phyloP scores from a whole-genome alignment of 2,113 vertebrate genomes.

The Bubo blakistoni region DNA sequence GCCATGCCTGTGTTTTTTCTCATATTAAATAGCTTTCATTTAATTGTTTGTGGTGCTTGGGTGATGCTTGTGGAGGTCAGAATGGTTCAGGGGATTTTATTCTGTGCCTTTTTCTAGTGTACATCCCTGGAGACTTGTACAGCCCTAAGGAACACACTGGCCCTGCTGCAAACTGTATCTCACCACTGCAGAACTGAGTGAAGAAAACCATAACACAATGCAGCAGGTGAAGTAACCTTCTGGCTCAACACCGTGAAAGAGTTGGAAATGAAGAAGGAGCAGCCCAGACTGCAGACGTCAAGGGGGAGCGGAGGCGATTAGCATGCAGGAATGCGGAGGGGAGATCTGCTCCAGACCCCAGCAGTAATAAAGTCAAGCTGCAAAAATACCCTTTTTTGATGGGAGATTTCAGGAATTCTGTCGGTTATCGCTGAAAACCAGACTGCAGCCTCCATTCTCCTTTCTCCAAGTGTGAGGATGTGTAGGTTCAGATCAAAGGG shows the following conservation, averaged over 20 bases:
- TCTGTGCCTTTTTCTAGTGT: not conserved
- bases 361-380: not conserved
- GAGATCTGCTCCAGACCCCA: not conserved
- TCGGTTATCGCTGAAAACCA: not conserved
- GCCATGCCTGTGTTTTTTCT: not conserved
- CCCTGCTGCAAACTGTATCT: not conserved
- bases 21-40: not conserved
- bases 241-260: not conserved
- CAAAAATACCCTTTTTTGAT: not conserved
- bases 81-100: not conserved
- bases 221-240: constrained; percentile 11
- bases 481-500: not conserved
- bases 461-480: not conserved
- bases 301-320: not conserved
- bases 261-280: not conserved
- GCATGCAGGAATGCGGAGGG: not conserved
- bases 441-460: not conserved
- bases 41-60: not conserved
- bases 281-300: not conserved
- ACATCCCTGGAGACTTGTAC: not conserved
- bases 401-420: not conserved
- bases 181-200: not conserved
- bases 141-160: not conserved
- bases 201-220: not conserved
- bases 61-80: not conserved